Percentiles rank a stretch among this genome's conserved stretches.
Evolutionary conservation across 1,140 invertebrate species (phyloP).

Genomic region (Pantala flavescens): DNA sequence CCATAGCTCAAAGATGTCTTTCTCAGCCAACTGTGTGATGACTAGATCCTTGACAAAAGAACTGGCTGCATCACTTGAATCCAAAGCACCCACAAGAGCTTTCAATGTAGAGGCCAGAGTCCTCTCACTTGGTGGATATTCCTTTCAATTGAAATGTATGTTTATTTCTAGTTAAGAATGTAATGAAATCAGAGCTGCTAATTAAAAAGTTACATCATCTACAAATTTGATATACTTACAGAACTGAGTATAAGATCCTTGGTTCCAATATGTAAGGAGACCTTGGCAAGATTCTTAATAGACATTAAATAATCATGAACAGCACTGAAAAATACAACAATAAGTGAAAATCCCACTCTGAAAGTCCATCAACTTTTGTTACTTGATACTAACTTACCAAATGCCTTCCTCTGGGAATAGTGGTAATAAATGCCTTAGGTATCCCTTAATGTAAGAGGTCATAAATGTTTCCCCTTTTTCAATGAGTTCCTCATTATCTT

Average conservation of each 20-base stretch:
- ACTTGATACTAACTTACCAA: conserved; percentile 33
- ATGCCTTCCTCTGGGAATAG: conserved; percentile 60
- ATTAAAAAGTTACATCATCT: background rate
- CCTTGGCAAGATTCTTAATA: conserved; percentile 52
- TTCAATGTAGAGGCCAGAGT: conserved; percentile 65
- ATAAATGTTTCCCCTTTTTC: conserved; percentile 51
- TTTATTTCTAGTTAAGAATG: conserved; percentile 14
- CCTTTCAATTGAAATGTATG: conserved; percentile 41
- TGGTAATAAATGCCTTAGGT: conserved; percentile 52
- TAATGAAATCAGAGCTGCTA: too few species aligned
- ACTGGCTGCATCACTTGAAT: conserved; percentile 35
- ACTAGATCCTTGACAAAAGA: conserved; percentile 81
- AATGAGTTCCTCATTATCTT: conserved; percentile 57
- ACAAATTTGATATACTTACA: conserved; percentile 41
- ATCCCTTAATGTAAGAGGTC: conserved; percentile 43
- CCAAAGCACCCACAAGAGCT: conserved; percentile 72
- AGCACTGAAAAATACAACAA: conserved; percentile 35
- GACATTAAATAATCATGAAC: conserved; percentile 55
- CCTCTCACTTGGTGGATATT: conserved; percentile 57
- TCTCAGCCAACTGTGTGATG: conserved; percentile 62
- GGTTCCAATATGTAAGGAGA: conserved; percentile 62
- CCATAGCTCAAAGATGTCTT: conserved; percentile 78
- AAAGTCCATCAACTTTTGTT: conserved; percentile 15
- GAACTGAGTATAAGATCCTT: conserved; percentile 66
- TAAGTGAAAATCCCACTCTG: conserved; percentile 3